Base-by-base conservation (phyloP, 2,797 vertebrate genomes). In the Sebastolobus altivelis region DNA sequence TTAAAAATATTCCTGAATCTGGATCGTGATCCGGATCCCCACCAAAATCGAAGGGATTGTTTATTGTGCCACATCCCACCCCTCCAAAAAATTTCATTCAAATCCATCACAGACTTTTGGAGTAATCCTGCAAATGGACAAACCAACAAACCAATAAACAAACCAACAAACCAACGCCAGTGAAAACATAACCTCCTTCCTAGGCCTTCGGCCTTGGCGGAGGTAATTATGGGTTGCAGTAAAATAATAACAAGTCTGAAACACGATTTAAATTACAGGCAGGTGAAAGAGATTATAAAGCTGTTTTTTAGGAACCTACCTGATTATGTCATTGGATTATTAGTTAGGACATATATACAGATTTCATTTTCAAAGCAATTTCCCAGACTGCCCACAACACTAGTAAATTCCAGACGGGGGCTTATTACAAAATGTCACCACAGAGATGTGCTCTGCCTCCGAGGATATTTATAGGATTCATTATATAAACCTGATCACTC, bases 391-490 rank as follows among this genome's bases (percentile, higher is more conserved):
- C 60, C 55, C 65, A 49, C 22, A 82, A 67, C 75, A 63, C 33
- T 58, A 56, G 65, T 82, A 72, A 82, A 80, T 77, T 91, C 14
- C 65, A 84, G 75, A 83, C 65, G 63, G 73, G 73, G 54, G 58
- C 66, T 81, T 81, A 80, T 87, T 79, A 82, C 61, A 87, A 87
- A 90, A 91, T 85, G 80, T 86, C 88, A 87, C 70, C 52, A 43
- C 67, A 79, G 84, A 85, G 72, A 85, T 75, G 68, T 38, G 58
- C 81, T 81, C 20, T 87, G 81, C 83, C 49, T 90, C 75, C 1
- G 27, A 77, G 70, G 81, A 82, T 91, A 88, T 92, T 92, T 92
- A 87, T 93, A 89, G 84, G 83, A 88, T 89, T 89, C 65, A 91
- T 92, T 87, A 88, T 74, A 87, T 85, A 90, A 91, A 91, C 72